These are phyloP conservation scores for Lepas anatifera DNA, from an alignment of 2,888 invertebrate species.

Conservation along the genomic window DNA sequence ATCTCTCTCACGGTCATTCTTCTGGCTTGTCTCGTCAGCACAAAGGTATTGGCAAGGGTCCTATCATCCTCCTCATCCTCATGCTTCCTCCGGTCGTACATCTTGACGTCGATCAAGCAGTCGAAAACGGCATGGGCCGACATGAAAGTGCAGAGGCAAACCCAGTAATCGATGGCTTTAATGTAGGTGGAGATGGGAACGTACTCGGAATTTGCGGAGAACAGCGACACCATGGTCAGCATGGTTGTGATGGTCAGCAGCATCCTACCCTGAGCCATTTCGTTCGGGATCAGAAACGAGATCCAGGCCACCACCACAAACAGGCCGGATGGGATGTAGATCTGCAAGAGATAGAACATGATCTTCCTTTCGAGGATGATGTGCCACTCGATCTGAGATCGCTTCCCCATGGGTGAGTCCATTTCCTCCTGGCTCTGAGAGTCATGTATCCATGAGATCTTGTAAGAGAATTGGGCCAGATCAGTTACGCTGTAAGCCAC, in stretches of 20 bases:
- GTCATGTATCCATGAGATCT: neutral
- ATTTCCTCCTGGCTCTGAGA: too few species aligned
- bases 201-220: conserved; percentile 44
- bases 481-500: neutral
- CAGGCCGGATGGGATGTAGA: conserved; percentile 50
- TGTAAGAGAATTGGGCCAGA: neutral
- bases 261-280: conserved; percentile 52
- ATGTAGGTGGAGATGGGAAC: neutral
- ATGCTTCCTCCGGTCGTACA: neutral
- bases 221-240: conserved; percentile 51
- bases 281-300: conserved; percentile 51
- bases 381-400: conserved; percentile 38
- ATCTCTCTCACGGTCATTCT: neutral
- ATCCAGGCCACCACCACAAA: conserved; percentile 55
- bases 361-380: conserved; percentile 43
- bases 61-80: neutral
- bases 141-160: neutral
- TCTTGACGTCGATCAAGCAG: neutral
- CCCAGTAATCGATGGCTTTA: neutral
- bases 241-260: conserved; percentile 50
- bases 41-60: neutral
- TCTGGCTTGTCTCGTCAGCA: neutral
- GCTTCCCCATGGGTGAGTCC: neutral
- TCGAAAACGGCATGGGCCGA: neutral
- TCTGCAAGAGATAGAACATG: conserved; percentile 48